Base-by-base conservation (phyloP, 2,113 vertebrate species). In the Polyodon spathula region DNA sequence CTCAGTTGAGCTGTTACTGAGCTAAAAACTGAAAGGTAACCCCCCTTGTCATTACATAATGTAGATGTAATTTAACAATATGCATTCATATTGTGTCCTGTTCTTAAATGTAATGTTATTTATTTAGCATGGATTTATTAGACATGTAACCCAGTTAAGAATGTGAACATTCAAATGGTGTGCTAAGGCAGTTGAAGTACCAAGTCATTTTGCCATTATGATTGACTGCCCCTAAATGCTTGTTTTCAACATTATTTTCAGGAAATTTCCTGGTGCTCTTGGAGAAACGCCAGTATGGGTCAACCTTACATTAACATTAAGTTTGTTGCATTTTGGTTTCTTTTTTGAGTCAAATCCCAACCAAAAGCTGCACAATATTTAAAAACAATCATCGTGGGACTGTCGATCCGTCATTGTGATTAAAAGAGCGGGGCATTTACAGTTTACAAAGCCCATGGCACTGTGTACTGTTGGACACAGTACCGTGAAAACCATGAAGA, bases 131-230 rank as follows among this genome's bases (percentile, higher is more conserved):
- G 53, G 37, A 40, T 27, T 40, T 48, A 9, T 48, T 16, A 15
- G 6, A 27, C 53, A 40, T 9, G 17, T 46, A 61, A 52, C 59
- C 53, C 17, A 51, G 40, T 65, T 43, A 50, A 7, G 42, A 51
- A 65, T 48, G 64, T 61, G 58, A 56, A 3, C 5, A 53, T 9
- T 52, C 10, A 58, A 53, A 63, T 37, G 58, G 64, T 61, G 64
- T 41, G 17, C 42, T 16, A 50, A 58, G 54, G 54, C 38, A 37
- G 37, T n/a, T 39, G 10, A 9, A 54, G n/a, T 37, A 16, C 7
- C 16, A 11, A 58, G 17, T 11, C 17, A 44, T 27, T 27, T 3
- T 27, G 27, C 27, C 27, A 2, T 3, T 2, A 27, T 27, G 27
- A 27, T 27, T 27, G 44, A 5, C 44, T 46, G 44, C 44, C 44